A percentile compares a stretch with the other conserved stretches of the same genome.
Conservation (phyloP, 2,113 vertebrate genomes). For the Mixornis gularis region DNA sequence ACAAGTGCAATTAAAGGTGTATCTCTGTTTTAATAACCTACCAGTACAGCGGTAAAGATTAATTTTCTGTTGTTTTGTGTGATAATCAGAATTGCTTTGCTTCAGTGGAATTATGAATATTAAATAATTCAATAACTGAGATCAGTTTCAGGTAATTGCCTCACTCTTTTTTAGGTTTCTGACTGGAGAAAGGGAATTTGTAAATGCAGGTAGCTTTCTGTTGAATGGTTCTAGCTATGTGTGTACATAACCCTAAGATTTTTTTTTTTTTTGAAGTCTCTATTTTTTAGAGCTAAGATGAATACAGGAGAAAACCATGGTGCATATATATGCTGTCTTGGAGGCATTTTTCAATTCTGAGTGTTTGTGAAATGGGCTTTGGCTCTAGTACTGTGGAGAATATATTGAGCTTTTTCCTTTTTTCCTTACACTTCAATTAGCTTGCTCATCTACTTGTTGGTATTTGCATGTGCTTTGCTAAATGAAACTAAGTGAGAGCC, state of each 20-base stretch:
- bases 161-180: background rate
- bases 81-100: background rate
- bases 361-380: background rate
- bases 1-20: background rate
- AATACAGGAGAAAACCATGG: background rate
- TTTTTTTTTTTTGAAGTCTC: background rate
- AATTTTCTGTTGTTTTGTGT: background rate
- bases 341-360: background rate
- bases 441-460: background rate
- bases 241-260: background rate
- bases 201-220: background rate
- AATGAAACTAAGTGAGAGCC: background rate
- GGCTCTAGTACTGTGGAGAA: background rate
- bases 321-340: background rate
- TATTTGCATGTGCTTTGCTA: background rate
- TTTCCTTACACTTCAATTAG: background rate
- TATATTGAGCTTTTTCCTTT: background rate
- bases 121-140: background rate
- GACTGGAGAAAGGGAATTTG: background rate
- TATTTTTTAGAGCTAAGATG: background rate
- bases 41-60: background rate
- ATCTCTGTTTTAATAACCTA: background rate
- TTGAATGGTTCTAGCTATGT: background rate
- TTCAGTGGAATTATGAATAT: background rate
- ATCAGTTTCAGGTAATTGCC: background rate